A percentile compares a stretch with the other conserved stretches of the same genome.
Conservation (phyloP, 1,140 invertebrate genomes). For the Diachasma alloeum region DNA sequence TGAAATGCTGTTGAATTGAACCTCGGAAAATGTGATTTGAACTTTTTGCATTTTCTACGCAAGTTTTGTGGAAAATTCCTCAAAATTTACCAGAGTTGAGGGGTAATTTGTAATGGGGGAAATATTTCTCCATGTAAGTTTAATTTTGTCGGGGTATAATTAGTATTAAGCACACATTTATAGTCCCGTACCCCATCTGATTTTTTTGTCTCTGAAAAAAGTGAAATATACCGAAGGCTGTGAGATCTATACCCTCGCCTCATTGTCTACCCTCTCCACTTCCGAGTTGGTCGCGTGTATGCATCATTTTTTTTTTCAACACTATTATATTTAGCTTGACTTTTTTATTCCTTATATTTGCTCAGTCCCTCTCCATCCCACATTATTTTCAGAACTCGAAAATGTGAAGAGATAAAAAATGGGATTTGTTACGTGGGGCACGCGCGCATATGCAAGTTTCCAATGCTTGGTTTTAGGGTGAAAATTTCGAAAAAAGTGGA, state of each 20-base stretch:
- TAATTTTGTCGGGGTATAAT: not conserved
- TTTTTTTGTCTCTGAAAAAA: not conserved
- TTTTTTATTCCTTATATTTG: slow-evolving; percentile 13
- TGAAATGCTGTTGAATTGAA: no score
- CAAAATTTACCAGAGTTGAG: no score
- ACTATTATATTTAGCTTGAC: not conserved
- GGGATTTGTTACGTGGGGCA: slow-evolving; percentile 1
- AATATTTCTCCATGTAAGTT: not conserved
- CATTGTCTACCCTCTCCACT: not conserved
- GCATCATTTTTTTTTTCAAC: not conserved
- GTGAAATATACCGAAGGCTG: not conserved
- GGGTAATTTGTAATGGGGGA: no score
- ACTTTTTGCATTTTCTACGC: no score
- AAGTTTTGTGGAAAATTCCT: no score
- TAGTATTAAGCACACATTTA: not conserved
- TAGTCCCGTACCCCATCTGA: not conserved
- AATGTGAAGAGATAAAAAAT: not conserved
- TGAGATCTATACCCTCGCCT: not conserved
- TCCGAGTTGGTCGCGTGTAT: not conserved
- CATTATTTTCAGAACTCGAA: slow-evolving; percentile 10
- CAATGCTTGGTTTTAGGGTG: not conserved
- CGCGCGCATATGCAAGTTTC: slow-evolving; percentile 7
- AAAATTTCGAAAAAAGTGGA: not conserved
- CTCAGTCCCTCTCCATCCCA: slow-evolving; percentile 1
- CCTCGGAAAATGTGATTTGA: no score